These are phyloP conservation scores for Antechinus stuartii DNA, from an alignment of 2,113 vertebrate species.

Conservation along the genomic window DNA sequence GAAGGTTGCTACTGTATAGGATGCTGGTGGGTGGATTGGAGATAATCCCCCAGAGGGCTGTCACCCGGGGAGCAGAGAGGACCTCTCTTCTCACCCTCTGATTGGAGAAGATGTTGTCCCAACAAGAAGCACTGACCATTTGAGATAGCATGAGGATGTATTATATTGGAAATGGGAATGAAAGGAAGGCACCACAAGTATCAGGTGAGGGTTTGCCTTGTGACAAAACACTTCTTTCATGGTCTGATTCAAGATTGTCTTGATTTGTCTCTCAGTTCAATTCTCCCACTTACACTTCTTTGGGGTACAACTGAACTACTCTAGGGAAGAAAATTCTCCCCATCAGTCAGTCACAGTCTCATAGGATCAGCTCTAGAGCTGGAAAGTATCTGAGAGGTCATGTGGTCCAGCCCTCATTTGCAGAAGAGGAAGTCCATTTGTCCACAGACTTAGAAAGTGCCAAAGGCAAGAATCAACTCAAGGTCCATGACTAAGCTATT, in stretches of 20 bases:
- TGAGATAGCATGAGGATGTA: neutral
- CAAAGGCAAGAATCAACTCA: neutral
- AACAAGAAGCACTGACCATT: neutral
- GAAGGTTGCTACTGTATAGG: neutral
- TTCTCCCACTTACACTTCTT: neutral
- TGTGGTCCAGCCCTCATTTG: neutral
- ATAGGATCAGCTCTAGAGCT: neutral
- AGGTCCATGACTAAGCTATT: neutral
- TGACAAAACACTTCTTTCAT: neutral
- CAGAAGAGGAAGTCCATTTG: neutral
- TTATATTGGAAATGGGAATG: neutral
- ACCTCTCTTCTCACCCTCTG: too few relatives aligned
- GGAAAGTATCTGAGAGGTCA: neutral
- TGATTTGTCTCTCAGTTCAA: neutral
- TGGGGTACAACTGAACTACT: neutral
- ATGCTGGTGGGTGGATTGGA: neutral
- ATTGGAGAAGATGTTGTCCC: neutral
- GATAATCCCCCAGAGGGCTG: neutral
- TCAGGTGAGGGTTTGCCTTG: neutral
- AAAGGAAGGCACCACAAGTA: neutral
- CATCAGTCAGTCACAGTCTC: neutral
- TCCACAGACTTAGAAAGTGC: neutral
- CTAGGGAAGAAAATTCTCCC: neutral
- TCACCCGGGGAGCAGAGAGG: too few relatives aligned
- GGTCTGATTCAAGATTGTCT: neutral